phyloP scores from a whole-genome alignment of 2,888 invertebrate genomes.

The Keiferia lycopersicella region DNA sequence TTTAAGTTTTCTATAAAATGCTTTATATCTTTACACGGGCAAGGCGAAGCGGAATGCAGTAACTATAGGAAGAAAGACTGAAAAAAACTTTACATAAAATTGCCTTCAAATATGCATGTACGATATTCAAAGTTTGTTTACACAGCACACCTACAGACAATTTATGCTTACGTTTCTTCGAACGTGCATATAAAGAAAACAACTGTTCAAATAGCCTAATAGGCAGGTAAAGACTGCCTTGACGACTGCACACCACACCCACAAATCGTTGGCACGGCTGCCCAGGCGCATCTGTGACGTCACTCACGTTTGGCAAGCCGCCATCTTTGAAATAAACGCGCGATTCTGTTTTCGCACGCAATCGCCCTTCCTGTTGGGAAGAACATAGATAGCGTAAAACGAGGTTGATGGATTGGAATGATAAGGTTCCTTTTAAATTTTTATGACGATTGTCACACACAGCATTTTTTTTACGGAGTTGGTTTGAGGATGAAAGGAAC shows the following conservation, averaged over 20 bases:
- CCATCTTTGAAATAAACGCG: constrained; percentile 67
- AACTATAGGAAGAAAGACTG: no score
- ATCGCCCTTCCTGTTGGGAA: constrained; percentile 53
- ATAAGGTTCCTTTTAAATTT: background rate
- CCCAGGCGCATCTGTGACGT: constrained; percentile 36
- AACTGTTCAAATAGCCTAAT: background rate
- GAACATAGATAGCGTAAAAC: background rate
- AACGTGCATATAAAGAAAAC: background rate
- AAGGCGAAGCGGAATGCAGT: no score
- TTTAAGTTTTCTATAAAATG: no score
- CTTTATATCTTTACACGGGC: no score
- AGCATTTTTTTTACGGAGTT: no score
- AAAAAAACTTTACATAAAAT: no score
- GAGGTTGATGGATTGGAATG: background rate
- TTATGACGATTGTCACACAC: no score
- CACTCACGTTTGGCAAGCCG: constrained; percentile 51
- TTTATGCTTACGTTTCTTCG: background rate
- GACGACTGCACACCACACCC: constrained; percentile 22
- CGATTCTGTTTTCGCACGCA: constrained; percentile 38
- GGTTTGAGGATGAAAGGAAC: no score
- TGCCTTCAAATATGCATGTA: no score
- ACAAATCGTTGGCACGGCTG: constrained; percentile 25
- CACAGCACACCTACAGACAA: no score
- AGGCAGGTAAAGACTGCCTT: constrained; percentile 7
- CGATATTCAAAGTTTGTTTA: no score